phyloP scores from a whole-genome alignment of 2,888 invertebrate genomes.

The Agapostemon virescens region DNA sequence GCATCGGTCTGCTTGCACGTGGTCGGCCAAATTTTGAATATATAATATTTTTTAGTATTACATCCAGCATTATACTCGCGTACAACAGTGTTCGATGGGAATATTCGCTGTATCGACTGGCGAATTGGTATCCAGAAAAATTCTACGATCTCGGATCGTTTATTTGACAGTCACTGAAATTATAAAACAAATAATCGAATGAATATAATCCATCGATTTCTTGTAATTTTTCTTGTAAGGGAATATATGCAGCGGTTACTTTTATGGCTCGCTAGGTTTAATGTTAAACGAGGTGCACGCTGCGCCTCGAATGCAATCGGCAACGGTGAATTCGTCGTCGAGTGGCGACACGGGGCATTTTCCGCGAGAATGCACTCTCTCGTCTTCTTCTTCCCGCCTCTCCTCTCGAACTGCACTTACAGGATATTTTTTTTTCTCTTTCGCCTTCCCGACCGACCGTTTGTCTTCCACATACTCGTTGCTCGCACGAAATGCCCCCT shows the following conservation, averaged over 20 bases:
- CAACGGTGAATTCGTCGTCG: conserved; percentile 51
- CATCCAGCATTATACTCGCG: no score
- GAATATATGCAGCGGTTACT: no score
- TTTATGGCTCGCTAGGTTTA: no score
- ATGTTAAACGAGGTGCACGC: conserved; percentile 3
- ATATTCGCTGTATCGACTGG: not conserved
- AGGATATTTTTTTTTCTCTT: conserved; percentile 32
- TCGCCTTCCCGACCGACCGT: conserved; percentile 8
- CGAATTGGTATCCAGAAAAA: no score
- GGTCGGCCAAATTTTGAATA: no score
- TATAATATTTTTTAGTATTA: no score
- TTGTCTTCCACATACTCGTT: conserved; percentile 29
- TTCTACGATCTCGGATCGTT: no score
- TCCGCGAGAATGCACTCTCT: conserved; percentile 52
- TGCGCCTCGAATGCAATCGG: conserved; percentile 27
- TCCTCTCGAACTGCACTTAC: conserved; percentile 6
- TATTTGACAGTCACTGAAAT: no score
- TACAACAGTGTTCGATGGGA: not conserved
- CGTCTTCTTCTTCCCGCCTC: conserved; percentile 7
- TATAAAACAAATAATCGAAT: no score
- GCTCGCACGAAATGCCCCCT: conserved; percentile 16
- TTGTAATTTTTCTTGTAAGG: no score
- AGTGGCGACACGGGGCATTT: conserved; percentile 47
- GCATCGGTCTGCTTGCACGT: no score
- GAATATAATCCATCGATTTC: no score